Evolutionary conservation across 2,113 vertebrate genomes (phyloP), one percentile per base, ranked within the genome.

Genomic region (Corythaixoides concolor): DNA sequence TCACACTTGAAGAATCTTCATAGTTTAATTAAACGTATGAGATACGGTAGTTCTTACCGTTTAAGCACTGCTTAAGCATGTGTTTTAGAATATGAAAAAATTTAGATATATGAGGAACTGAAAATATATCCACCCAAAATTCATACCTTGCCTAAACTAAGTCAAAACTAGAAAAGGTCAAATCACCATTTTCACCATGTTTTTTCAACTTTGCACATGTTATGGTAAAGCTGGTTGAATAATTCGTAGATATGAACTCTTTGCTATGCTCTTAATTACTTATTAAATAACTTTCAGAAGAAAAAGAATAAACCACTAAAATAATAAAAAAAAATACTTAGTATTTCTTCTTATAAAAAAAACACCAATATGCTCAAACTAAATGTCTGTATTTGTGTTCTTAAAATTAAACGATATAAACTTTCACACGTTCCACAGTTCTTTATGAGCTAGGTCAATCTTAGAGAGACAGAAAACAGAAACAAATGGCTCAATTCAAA

Each of bases 11-110:
- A 64, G 22, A 20, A 72, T 68, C 10, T 63, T 23, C 24, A 58
- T 15, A 43, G 9, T 45, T 73, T 67, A 62, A 50, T 11, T 28
- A 47, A 59, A 55, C 0, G 0, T 8, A 45, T 0, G 1, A 59
- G 13, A 24, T 11, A 22, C 35, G 17, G 17, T 2, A 32, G 20
- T 18, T 26, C 39, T n/a, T 13, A 69, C 32, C 4, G 8, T 47
- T 72, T 15, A 50, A 45, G 6, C 1, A 1, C 22, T 66, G 41
- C 21, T 85, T 43, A 79, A 52, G 1, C 6, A 8, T 6, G 2
- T 18, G 15, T 79, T 85, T 85, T 50, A n/a, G 63, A 67, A 17
- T 6, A 41, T 4, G 19, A 20, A 50, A 64, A 81, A 53, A 5
- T 24, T 24, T 2, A 33, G 13, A 24, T 59, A 41, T 45, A 23